Conservation (phyloP, 2,888 invertebrate genomes). For the Amphimallon solstitiale region DNA sequence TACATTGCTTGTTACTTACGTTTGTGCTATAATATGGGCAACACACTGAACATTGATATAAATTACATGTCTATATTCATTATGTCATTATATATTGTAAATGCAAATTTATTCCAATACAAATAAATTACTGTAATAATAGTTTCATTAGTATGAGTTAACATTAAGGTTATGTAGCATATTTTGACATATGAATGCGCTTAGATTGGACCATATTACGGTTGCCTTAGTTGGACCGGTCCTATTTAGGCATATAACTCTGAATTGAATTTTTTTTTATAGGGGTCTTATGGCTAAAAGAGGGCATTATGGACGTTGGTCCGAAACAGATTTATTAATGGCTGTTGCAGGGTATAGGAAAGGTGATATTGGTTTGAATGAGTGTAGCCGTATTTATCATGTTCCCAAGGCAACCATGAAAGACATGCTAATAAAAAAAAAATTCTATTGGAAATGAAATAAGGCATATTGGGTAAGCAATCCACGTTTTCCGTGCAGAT, state of each 20-base stretch:
- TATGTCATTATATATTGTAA: not conserved
- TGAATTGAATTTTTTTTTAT: too few species aligned
- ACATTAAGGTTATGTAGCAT: not conserved
- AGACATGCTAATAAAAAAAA: slow-evolving; percentile 33
- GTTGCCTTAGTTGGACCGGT: too few species aligned
- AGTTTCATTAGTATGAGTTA: slow-evolving; percentile 10
- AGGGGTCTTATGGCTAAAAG: too few species aligned
- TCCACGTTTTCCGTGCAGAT: slow-evolving; percentile 23
- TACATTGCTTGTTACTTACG: not conserved
- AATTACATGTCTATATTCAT: too few species aligned
- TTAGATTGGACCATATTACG: too few species aligned
- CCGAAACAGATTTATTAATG: too few species aligned
- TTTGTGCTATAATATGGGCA: not conserved
- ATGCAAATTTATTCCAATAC: not conserved
- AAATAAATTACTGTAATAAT: not conserved
- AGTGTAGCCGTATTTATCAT: too few species aligned
- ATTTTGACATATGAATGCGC: too few species aligned
- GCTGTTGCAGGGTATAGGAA: too few species aligned
- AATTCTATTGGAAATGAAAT: slow-evolving; percentile 4
- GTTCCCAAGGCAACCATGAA: slow-evolving; percentile 37
- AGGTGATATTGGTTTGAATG: too few species aligned
- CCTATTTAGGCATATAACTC: too few species aligned
- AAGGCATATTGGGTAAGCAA: slow-evolving; percentile 16
- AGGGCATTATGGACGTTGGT: too few species aligned
- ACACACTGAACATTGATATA: not conserved